Evolutionary conservation across 2,888 invertebrate genomes (phyloP), one percentile per base, ranked within the genome.

Genomic region (Hirtodrosophila cameraria): DNA sequence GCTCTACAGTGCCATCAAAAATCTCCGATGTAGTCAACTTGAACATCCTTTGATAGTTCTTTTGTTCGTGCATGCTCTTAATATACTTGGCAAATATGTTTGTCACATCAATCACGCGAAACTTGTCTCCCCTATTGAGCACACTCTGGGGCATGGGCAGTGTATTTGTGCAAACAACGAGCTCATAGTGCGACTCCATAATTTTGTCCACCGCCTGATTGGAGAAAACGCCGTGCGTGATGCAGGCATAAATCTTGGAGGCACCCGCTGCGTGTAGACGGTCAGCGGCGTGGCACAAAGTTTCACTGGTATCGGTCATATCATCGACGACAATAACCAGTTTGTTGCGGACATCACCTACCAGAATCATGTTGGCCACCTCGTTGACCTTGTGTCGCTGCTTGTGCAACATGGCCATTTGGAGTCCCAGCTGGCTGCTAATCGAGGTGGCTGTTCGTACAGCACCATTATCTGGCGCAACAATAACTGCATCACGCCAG

Each of bases 151-250:
- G 1, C 15, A 53, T 48, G 2, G 60, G 65, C 20, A 65, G 4
- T 7, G 55, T 41, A 11, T 65, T 65, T 0, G 65, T 55, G 30
- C 54, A 49, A 2, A 54, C 20, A 7, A 59, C 8, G 2, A 45
- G 20, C 9, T 59, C 53, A 5, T 41, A 35, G 1, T 0, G 6
- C 5, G 59, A 48, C 0, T 27, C 20, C 2, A 2, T 27, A 2
- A 64, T 27, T 7, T 30, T 31, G 5, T 64, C 9, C 0, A 54
- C 3, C 1, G 64, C 36, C 9, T 54, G 11, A 0, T 28, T 35
- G 1, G 64, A 50, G 28, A 64, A 55, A 2, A 64, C 11, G 7
- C 60, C 65, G 18, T 60, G 60, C 1, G 53, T 49, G 3, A 46
- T 50, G 1, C 55, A 13, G 9, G 45, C 65, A 48, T 50, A 60